A percentile compares a stretch with the other conserved stretches of the same genome.
Evolutionary conservation across 1,140 invertebrate genomes (phyloP).

Genomic region (Drosophila equinoxialis): DNA sequence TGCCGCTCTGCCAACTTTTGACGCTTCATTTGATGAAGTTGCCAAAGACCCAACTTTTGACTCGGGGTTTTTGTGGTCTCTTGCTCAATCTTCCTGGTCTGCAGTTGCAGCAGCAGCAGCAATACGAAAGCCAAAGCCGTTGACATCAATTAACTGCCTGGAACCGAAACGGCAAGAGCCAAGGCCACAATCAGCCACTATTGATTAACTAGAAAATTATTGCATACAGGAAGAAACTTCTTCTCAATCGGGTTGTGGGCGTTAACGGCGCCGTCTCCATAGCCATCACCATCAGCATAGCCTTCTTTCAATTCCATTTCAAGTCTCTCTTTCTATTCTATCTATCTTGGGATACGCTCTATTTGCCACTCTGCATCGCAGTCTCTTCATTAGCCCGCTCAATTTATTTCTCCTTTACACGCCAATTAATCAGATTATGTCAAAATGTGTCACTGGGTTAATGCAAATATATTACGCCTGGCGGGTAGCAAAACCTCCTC

Average conservation of each 20-base stretch:
- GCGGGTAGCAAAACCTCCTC: constrained; percentile 7
- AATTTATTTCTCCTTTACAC: constrained; percentile 74
- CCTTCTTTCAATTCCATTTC: not conserved
- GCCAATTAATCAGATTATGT: constrained; percentile 81
- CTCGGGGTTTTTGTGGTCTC: constrained; percentile 52
- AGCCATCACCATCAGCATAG: too few species aligned
- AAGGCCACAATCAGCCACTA: constrained; percentile 28
- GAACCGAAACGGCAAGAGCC: constrained; percentile 6
- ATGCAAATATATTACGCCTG: constrained; percentile 75
- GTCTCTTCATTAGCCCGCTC: constrained; percentile 66
- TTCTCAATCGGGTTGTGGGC: constrained; percentile 26
- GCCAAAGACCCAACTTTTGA: constrained; percentile 38
- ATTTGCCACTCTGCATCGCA: constrained; percentile 30
- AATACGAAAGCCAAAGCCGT: constrained; percentile 44
- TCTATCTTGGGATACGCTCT: constrained; percentile 38
- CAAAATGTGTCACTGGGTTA: constrained; percentile 79
- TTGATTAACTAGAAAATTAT: constrained; percentile 53
- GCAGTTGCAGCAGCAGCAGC: not conserved
- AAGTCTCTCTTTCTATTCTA: not conserved
- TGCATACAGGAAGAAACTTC: constrained; percentile 41
- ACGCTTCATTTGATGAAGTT: constrained; percentile 73
- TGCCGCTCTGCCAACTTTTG: constrained; percentile 53
- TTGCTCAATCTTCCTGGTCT: constrained; percentile 79
- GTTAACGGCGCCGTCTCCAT: constrained; percentile 24
- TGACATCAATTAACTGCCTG: constrained; percentile 72